phyloP scores from a whole-genome alignment of 1,140 invertebrate species.

The Lordiphosa stackelbergi region DNA sequence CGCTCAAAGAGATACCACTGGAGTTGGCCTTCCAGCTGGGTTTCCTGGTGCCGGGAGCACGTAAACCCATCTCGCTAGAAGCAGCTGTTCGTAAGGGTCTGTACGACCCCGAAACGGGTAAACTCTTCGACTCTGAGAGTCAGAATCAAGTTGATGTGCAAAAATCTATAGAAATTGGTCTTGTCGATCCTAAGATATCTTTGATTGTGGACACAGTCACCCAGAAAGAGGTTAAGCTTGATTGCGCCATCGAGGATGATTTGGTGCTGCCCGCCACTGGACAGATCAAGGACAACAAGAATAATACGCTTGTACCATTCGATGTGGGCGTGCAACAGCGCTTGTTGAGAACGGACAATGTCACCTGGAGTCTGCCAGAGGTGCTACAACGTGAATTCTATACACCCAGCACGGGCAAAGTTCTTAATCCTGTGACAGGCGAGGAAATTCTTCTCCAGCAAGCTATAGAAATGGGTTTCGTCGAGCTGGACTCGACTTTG shows the following conservation, averaged over 20 bases:
- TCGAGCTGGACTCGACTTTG: slow-evolving; percentile 84
- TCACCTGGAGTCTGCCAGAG: slow-evolving; percentile 85
- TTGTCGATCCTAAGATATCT: slow-evolving; percentile 90
- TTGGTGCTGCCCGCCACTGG: slow-evolving; percentile 84
- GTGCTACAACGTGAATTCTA: slow-evolving; percentile 89
- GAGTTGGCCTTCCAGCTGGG: slow-evolving; percentile 85
- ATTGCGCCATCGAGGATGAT: slow-evolving; percentile 83
- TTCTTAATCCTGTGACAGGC: slow-evolving; percentile 89
- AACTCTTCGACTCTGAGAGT: slow-evolving; percentile 84
- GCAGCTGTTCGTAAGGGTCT: slow-evolving; percentile 84
- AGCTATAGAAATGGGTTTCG: slow-evolving; percentile 84
- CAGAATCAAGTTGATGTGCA: slow-evolving; percentile 84
- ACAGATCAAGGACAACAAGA: slow-evolving; percentile 83
- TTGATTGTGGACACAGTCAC: slow-evolving; percentile 87
- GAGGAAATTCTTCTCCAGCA: slow-evolving; percentile 84
- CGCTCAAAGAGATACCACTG: slow-evolving; percentile 83
- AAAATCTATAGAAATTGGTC: slow-evolving; percentile 86
- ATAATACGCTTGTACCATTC: slow-evolving; percentile 82
- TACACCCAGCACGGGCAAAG: slow-evolving; percentile 84
- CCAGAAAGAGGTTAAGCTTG: slow-evolving; percentile 83
- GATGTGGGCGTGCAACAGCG: slow-evolving; percentile 84
- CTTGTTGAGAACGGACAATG: slow-evolving; percentile 84
- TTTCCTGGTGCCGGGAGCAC: slow-evolving; percentile 81
- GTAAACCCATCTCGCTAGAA: slow-evolving; percentile 87
- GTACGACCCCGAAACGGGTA: slow-evolving; percentile 84